A percentile compares a stretch with the other conserved stretches of the same genome.
Conservation (phyloP, 2,888 invertebrate genomes). For the Stramonita haemastoma region DNA sequence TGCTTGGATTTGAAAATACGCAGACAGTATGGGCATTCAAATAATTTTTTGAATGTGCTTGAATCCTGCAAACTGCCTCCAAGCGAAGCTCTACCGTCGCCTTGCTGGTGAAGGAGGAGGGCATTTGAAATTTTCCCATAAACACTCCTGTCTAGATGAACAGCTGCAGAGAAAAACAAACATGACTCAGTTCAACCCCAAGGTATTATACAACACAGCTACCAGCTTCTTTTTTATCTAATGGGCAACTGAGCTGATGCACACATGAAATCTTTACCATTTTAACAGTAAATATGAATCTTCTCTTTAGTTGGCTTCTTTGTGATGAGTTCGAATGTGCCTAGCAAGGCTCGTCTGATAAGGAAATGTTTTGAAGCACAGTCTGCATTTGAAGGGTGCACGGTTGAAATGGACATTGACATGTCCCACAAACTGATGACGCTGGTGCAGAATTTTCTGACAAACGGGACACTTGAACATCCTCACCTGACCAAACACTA, state of each 20-base stretch:
- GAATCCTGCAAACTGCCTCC: conserved; percentile 4
- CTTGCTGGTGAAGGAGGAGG: conserved; percentile 28
- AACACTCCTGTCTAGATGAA: conserved; percentile 21
- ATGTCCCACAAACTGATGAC: conserved; percentile 42
- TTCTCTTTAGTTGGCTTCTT: background rate
- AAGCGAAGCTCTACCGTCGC: conserved; percentile 16
- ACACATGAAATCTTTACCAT: conserved; percentile 40
- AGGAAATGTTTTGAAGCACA: conserved; percentile 38
- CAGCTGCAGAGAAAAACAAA: conserved; percentile 22
- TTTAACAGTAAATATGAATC: background rate
- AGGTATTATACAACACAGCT: background rate
- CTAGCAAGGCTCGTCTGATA: conserved; percentile 39
- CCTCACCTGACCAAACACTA: conserved; percentile 27
- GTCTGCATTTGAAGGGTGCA: conserved; percentile 38
- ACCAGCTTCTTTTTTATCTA: background rate
- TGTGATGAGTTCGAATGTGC: conserved; percentile 38
- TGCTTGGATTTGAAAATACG: conserved; percentile 46
- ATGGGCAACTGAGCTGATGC: conserved; percentile 30
- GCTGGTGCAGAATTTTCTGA: conserved; percentile 38
- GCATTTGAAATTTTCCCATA: conserved; percentile 36
- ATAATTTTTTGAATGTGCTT: conserved; percentile 18
- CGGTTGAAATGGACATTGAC: conserved; percentile 40
- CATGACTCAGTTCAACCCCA: background rate
- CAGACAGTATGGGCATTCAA: conserved; percentile 48
- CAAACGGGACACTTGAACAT: conserved; percentile 38